Evolutionary conservation across 35 echinoderm and acorn worm genomes (phyloP).

Genomic region (Holothuria glaberrima): DNA sequence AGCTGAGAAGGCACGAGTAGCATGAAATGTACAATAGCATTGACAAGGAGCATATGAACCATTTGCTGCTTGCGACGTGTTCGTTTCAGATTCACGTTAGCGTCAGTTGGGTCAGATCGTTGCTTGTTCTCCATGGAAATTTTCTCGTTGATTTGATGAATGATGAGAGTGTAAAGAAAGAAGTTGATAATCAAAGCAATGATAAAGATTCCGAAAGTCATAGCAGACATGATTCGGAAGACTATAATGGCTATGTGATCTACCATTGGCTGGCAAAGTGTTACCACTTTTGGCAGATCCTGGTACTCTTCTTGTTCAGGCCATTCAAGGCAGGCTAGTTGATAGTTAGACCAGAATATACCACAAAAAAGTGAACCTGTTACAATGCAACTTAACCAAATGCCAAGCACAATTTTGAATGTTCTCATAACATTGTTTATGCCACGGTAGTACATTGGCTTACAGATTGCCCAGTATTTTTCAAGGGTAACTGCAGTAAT

Average conservation of each 20-base stretch:
- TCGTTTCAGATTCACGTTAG: constrained; percentile 40
- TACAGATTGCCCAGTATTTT: constrained; percentile 70
- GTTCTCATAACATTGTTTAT: constrained; percentile 43
- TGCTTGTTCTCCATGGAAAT: constrained; percentile 40
- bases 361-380: constrained; percentile 15
- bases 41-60: constrained; percentile 29
- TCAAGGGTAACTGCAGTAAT: constrained; percentile 63
- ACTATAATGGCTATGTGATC: not conserved
- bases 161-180: constrained; percentile 33
- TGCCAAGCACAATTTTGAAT: constrained; percentile 31
- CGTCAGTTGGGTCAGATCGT: constrained; percentile 20
- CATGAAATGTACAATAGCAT: constrained; percentile 35
- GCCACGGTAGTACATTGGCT: constrained; percentile 55
- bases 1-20: constrained; percentile 42
- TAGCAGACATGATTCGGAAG: not conserved
- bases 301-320: not conserved
- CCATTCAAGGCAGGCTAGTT: not conserved
- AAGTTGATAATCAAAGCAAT: not conserved
- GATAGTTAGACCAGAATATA: constrained; percentile 28
- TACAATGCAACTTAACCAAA: constrained; percentile 39
- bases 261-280: not conserved
- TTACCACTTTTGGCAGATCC: not conserved
- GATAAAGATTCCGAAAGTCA: constrained; percentile 4
- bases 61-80: constrained; percentile 38
- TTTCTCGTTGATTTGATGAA: constrained; percentile 21